A percentile compares a stretch with the other conserved stretches of the same genome.
phyloP scores from a whole-genome alignment of 2,113 vertebrate genomes.

The Scophthalmus maximus region DNA sequence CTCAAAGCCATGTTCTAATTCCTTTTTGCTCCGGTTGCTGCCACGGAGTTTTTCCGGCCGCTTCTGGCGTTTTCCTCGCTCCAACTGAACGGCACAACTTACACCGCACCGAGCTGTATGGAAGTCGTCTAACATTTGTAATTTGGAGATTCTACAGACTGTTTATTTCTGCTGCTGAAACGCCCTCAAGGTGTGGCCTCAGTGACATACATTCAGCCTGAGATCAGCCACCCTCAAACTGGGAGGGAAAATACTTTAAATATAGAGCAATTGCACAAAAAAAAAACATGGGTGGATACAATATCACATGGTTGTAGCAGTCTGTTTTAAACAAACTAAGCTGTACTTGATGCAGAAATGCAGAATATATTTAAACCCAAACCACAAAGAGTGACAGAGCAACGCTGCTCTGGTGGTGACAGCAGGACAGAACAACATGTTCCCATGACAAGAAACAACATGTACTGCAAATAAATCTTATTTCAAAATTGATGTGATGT shows the following conservation, averaged over 20 bases:
- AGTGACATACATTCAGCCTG: background rate
- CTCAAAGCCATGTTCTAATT: constrained; percentile 53
- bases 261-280: background rate
- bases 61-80: constrained; percentile 30
- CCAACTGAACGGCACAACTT: constrained; percentile 20
- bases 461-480: background rate
- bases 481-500: background rate
- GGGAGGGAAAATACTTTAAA: constrained; percentile 9
- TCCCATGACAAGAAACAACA: background rate
- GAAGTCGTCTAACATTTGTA: constrained; percentile 49
- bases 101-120: constrained; percentile 18
- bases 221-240: constrained; percentile 7
- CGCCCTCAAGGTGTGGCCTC: constrained; percentile 38
- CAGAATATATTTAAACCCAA: constrained; percentile 1
- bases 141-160: constrained; percentile 39
- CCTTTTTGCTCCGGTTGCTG: constrained; percentile 36
- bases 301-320: background rate
- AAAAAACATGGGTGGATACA: background rate
- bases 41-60: constrained; percentile 22
- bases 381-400: background rate
- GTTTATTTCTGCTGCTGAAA: constrained; percentile 32
- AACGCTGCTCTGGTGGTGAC: background rate
- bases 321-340: constrained; percentile 2
- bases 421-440: constrained; percentile 15
- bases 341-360: background rate